Conservation (phyloP, 2,113 vertebrate genomes). For the Vulpes lagopus region DNA sequence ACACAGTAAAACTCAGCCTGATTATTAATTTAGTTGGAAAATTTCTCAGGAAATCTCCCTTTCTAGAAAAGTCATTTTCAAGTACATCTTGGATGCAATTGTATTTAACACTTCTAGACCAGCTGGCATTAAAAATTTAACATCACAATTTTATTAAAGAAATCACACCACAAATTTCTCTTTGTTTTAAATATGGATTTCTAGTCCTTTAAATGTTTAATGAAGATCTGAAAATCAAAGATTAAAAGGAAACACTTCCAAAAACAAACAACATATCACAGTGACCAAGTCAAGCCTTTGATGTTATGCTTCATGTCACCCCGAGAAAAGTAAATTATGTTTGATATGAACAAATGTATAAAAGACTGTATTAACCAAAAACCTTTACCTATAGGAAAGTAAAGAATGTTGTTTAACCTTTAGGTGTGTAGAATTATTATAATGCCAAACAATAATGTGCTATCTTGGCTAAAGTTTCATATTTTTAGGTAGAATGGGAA, state of each 20-base stretch:
- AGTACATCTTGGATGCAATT: slow-evolving; percentile 1
- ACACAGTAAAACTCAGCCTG: neutral
- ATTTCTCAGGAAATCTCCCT: slow-evolving; percentile 7
- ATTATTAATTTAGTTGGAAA: slow-evolving; percentile 17
- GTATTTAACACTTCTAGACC: slow-evolving; percentile 52
- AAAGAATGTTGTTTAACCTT: slow-evolving; percentile 69
- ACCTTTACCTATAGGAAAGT: slow-evolving; percentile 65
- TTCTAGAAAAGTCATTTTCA: slow-evolving; percentile 42
- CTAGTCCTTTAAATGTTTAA: slow-evolving; percentile 75
- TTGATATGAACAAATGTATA: slow-evolving; percentile 65
- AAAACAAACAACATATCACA: slow-evolving; percentile 77
- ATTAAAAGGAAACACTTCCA: slow-evolving; percentile 67
- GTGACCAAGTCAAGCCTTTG: slow-evolving; percentile 74
- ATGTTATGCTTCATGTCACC: slow-evolving; percentile 64
- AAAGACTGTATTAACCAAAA: slow-evolving; percentile 67
- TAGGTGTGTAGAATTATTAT: slow-evolving; percentile 53
- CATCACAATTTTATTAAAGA: slow-evolving; percentile 52
- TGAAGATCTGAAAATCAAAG: slow-evolving; percentile 64
- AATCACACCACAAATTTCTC: slow-evolving; percentile 53
- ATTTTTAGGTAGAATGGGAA: slow-evolving; percentile 78
- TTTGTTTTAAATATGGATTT: slow-evolving; percentile 75
- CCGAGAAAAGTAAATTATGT: slow-evolving; percentile 74
- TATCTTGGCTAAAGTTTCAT: slow-evolving; percentile 74
- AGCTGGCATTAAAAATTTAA: slow-evolving; percentile 67
- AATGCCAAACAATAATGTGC: slow-evolving; percentile 42